Evolutionary conservation across 2,888 invertebrate genomes (phyloP).

Genomic region (Acanthococcus lagerstroemiae): DNA sequence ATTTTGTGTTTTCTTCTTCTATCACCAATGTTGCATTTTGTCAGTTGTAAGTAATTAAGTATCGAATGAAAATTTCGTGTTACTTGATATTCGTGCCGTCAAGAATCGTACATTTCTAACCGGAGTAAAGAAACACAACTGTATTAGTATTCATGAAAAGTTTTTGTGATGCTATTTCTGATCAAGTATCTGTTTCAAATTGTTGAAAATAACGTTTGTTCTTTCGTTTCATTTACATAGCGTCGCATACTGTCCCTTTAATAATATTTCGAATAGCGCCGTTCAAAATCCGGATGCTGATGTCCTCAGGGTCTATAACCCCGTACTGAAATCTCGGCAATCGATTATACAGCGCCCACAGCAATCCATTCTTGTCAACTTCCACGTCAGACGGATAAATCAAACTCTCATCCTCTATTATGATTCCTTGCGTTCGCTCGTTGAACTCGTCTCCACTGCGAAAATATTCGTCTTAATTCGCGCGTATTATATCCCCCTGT

Average conservation of each 20-base stretch:
- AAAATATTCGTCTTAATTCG: slow-evolving; percentile 1
- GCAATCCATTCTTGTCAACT: slow-evolving; percentile 57
- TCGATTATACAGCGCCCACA: slow-evolving; percentile 67
- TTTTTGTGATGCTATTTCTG: too few relatives aligned
- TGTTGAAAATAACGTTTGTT: too few relatives aligned
- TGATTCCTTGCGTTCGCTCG: slow-evolving; percentile 51
- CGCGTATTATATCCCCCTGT: background rate
- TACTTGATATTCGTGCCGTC: too few relatives aligned
- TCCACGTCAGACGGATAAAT: slow-evolving; percentile 72
- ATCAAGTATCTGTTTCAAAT: too few relatives aligned
- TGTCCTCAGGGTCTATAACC: slow-evolving; percentile 50
- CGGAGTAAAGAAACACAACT: too few relatives aligned
- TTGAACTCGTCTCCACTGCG: slow-evolving; percentile 53
- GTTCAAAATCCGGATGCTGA: slow-evolving; percentile 63
- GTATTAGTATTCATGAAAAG: too few relatives aligned
- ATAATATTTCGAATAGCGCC: slow-evolving; percentile 55
- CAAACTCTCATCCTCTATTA: slow-evolving; percentile 53
- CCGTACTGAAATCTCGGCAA: slow-evolving; percentile 62
- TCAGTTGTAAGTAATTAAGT: too few relatives aligned
- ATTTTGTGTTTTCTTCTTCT: too few relatives aligned
- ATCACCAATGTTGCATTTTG: too few relatives aligned
- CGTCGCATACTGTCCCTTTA: slow-evolving; percentile 54
- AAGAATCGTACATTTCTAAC: too few relatives aligned
- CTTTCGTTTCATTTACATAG: slow-evolving; percentile 36
- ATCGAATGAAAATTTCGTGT: too few relatives aligned